Evolutionary conservation across 2,888 invertebrate genomes (phyloP).

Genomic region (Panzeria rudis): DNA sequence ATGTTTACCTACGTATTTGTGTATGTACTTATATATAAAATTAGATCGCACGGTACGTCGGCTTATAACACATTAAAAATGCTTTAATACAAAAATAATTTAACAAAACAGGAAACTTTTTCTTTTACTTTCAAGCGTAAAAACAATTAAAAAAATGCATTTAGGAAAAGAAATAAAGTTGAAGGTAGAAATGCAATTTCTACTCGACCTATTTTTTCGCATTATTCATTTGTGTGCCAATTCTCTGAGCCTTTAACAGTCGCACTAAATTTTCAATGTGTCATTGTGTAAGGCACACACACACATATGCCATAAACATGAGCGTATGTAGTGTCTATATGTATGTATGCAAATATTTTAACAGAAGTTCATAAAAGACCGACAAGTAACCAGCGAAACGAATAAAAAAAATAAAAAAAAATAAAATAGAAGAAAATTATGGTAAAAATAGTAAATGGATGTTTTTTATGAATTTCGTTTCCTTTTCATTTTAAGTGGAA

Average conservation of each 20-base stretch:
- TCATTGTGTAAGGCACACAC: background rate
- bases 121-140: slow-evolving; percentile 7
- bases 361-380: slow-evolving; percentile 58
- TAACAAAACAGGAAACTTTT: slow-evolving; percentile 41
- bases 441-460: slow-evolving; percentile 38
- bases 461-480: slow-evolving; percentile 43
- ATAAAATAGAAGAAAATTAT: slow-evolving; percentile 8
- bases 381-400: slow-evolving; percentile 21
- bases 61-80: background rate
- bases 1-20: too few species aligned
- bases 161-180: slow-evolving; percentile 47
- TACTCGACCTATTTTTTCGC: slow-evolving; percentile 49
- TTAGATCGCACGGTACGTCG: background rate
- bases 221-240: slow-evolving; percentile 7
- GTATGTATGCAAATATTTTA: slow-evolving; percentile 13
- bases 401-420: too few species aligned
- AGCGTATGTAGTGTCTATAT: background rate
- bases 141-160: slow-evolving; percentile 33
- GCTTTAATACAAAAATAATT: slow-evolving; percentile 1
- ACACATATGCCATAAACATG: background rate
- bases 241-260: background rate
- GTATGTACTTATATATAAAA: background rate
- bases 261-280: slow-evolving; percentile 31
- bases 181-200: slow-evolving; percentile 59
- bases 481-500: slow-evolving; percentile 18